Base-by-base conservation (phyloP, 2,113 vertebrate species). In the Festucalex cinctus region DNA sequence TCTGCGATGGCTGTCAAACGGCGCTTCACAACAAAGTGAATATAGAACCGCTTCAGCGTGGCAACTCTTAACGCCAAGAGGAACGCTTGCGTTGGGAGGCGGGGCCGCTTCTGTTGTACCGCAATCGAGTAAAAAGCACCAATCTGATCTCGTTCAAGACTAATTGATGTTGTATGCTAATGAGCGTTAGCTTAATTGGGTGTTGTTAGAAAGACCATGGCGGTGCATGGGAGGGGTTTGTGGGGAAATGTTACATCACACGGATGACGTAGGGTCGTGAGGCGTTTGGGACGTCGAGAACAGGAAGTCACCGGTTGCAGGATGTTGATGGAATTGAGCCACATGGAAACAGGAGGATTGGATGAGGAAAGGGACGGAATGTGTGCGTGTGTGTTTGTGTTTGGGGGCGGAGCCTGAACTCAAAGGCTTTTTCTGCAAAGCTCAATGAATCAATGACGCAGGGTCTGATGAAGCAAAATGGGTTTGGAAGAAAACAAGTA, bases 151-250 rank as follows among this genome's bases (percentile, higher is more conserved):
- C 59, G 74, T 91, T 91, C 91, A 86, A 86, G 81, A 82, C 88
- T 91, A 92, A 92, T 86, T 92, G 90, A 90, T 85, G 88, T 84
- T 89, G 85, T 83, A 75, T 89, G 90, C 88, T 91, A 92, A 92
- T 85, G 78, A 89, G 92, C 88, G 90, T 92, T 91, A 91, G 90
- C 89, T 91, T 91, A 89, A 92, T 92, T n/a, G 89, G 89, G 85
- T 83, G 80, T 87, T 79, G 89, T 92, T 90, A 89, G 86, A 87
- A 83, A 83, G 78, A 90, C 90, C 85, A 84, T 65, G 80, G 77
- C 17, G 49, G 77, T 72, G 44, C 73, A 67, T 28, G 75, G 75
- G 73, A 72, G 82, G 76, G 3, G 39, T 57, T 32, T 8, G 63
- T 39, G 57, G 71, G 37, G 13, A 71, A 76, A 80, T 65, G 77